phyloP scores from a whole-genome alignment of 1,140 invertebrate species.

The Euura lappo region DNA sequence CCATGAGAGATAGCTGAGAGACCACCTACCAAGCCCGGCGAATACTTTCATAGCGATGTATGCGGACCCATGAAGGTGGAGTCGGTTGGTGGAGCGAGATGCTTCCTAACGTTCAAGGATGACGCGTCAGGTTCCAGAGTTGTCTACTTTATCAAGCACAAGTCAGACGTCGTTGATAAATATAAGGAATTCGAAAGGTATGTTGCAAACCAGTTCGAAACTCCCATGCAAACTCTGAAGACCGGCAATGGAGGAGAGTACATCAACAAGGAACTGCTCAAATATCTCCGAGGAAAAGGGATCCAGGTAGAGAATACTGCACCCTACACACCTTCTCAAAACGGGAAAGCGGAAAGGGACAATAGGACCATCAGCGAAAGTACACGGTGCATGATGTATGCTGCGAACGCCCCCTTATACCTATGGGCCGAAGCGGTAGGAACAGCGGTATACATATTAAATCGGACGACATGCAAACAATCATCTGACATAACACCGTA shows the following conservation, averaged over 20 bases:
- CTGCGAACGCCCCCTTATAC: no score
- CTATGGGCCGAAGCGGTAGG: slow-evolving; percentile 47
- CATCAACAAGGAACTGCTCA: no score
- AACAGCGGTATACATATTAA: slow-evolving; percentile 41
- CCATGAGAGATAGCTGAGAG: slow-evolving; percentile 19
- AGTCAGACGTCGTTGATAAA: no score
- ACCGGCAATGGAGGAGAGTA: no score
- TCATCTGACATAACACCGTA: slow-evolving; percentile 17
- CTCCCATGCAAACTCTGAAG: no score
- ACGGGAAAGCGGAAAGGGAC: background rate
- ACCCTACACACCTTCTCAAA: background rate
- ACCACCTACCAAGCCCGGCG: slow-evolving; percentile 20
- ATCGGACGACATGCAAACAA: slow-evolving; percentile 28
- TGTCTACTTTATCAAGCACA: slow-evolving; percentile 45
- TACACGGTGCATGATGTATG: background rate
- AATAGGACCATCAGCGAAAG: background rate
- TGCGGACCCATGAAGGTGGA: slow-evolving; percentile 52
- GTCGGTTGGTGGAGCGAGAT: slow-evolving; percentile 46
- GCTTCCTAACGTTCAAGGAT: slow-evolving; percentile 57
- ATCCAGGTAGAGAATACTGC: background rate
- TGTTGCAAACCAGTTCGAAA: no score
- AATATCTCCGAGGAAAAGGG: background rate
- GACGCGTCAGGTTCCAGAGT: slow-evolving; percentile 30
- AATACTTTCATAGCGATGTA: slow-evolving; percentile 51
- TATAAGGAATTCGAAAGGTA: no score